Conservation (phyloP, 1,140 invertebrate genomes). For the Drosophila nebulosa region DNA sequence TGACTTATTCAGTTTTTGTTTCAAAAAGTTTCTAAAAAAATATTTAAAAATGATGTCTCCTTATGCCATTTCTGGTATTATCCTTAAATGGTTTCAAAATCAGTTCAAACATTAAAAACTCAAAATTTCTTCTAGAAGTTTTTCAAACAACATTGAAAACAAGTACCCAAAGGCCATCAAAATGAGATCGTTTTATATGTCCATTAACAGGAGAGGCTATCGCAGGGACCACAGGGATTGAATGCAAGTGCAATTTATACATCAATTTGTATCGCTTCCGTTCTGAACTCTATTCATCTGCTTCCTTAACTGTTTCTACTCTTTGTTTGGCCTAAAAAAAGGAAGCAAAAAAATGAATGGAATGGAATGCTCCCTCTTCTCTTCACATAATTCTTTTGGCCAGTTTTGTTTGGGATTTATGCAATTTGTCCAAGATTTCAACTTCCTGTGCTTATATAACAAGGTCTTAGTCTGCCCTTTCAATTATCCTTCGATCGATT, state of each 20-base stretch:
- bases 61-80: too few relatives aligned
- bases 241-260: slow-evolving; percentile 6
- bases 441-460: slow-evolving; percentile 57
- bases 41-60: too few relatives aligned
- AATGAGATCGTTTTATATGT: too few relatives aligned
- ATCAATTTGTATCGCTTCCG: slow-evolving; percentile 36
- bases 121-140: too few relatives aligned
- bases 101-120: too few relatives aligned
- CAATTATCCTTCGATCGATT: slow-evolving; percentile 23
- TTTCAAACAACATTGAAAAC: too few relatives aligned
- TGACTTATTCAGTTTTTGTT: too few relatives aligned
- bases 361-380: not conserved
- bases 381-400: not conserved
- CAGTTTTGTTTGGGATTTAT: slow-evolving; percentile 31
- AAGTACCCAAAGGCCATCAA: too few relatives aligned
- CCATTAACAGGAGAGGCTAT: not conserved
- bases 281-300: slow-evolving; percentile 33
- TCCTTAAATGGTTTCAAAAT: too few relatives aligned
- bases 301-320: slow-evolving; percentile 51
- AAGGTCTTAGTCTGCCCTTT: slow-evolving; percentile 28
- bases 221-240: not conserved
- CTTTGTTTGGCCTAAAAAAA: slow-evolving; percentile 24
- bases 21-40: too few relatives aligned
- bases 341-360: slow-evolving; percentile 9
- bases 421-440: slow-evolving; percentile 49